Conservation (phyloP, 2,888 invertebrate species). For the Flexamia atlantica region DNA sequence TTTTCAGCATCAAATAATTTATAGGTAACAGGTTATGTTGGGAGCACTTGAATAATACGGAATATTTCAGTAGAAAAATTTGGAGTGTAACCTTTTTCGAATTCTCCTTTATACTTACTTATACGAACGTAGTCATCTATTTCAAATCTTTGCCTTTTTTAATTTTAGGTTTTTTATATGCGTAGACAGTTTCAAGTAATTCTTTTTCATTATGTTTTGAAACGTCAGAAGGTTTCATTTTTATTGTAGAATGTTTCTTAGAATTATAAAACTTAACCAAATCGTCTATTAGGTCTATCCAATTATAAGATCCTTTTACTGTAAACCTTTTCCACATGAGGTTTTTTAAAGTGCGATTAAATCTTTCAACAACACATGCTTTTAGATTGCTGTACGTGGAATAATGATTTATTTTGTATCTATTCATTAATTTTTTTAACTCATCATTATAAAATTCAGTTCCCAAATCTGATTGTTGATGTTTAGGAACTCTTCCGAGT, state of each 20-base stretch:
- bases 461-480: neutral
- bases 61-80: slow-evolving; percentile 7
- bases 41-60: neutral
- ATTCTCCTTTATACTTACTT: neutral
- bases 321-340: slow-evolving; percentile 71
- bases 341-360: neutral
- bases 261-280: slow-evolving; percentile 63
- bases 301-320: slow-evolving; percentile 70
- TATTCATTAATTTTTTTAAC: neutral
- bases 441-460: slow-evolving; percentile 4
- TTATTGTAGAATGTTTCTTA: slow-evolving; percentile 62
- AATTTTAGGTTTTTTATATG: neutral
- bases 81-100: slow-evolving; percentile 17
- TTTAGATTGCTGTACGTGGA: neutral
- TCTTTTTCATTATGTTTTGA: neutral
- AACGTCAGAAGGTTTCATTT: slow-evolving; percentile 51
- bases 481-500: neutral
- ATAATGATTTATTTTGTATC: slow-evolving; percentile 4
- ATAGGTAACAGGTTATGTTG: neutral
- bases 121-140: neutral
- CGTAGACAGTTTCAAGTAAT: neutral
- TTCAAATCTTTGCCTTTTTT: neutral
- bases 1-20: neutral
- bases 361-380: neutral
- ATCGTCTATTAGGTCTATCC: slow-evolving; percentile 70